Base-by-base conservation (phyloP, 2,888 invertebrate genomes). In the Lepidonotus clava region DNA sequence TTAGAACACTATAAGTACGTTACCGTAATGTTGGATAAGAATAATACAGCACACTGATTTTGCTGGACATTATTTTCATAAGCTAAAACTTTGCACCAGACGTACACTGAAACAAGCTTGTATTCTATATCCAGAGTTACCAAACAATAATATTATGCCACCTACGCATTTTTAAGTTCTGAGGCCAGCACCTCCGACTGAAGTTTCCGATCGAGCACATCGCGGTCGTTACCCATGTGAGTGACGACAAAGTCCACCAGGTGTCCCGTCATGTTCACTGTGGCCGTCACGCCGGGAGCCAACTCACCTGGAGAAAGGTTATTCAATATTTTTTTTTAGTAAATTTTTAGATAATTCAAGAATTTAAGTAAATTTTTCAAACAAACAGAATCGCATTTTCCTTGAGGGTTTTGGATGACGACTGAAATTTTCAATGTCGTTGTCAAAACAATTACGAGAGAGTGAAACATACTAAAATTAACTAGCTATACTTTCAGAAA, bases 181-280 rank as follows among this genome's bases (percentile, higher is more conserved):
- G 88, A 88, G 18, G 94, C 90, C 21, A 94, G 91, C 86, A 91
- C 91, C 86, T 92, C 88, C 0, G 94, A 92, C 90, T 94, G 94
- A 32, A 94, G 90, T 87, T 93, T 90, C 36, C 94, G 89, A 89
- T 94, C 94, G n/a, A 93, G 86, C n/a, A 88, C 88, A 88, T 94
- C 94, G 21, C 93, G 88, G 87, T 94, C 94, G 89, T 94, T 94
- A 66, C 94, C 94, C 94, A 94, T 94, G 90, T 94, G 94, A 67
- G 93, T 94, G n/a, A 93, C 93, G 67, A 94, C 92, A 90, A 94
- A 92, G 88, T 94, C 93, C 24, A 94, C 93, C n/a, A 92, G 89
- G 66, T 89, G 90, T 5, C 94, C 94, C 24, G 91, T 91, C 46
- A 93, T 90, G 89, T 94, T 93, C 21, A 94, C 88, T 4, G 93